Evolutionary conservation across 2,888 invertebrate genomes (phyloP).

Genomic region (Dynastes maya): DNA sequence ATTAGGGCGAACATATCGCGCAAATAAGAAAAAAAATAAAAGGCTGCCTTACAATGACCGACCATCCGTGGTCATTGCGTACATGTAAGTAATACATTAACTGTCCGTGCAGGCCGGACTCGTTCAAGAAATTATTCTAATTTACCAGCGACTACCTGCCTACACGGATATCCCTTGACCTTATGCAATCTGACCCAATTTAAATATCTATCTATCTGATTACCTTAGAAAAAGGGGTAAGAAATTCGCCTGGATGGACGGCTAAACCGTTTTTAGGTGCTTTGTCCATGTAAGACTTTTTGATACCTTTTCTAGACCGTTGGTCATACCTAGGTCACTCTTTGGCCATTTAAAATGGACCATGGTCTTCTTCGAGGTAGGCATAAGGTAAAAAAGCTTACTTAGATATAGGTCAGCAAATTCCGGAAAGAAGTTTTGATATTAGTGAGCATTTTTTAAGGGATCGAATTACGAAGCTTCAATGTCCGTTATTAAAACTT

Average conservation of each 20-base stretch:
- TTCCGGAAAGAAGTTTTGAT: conserved; percentile 49
- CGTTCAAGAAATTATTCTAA: conserved; percentile 28
- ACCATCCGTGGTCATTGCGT: conserved; percentile 44
- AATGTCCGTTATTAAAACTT: conserved; percentile 23
- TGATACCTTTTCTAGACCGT: conserved; percentile 48
- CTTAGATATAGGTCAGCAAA: conserved; percentile 47
- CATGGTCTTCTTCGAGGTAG: conserved; percentile 45
- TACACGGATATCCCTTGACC: conserved; percentile 51
- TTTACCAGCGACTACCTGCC: conserved; percentile 43
- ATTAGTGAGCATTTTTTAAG: background rate
- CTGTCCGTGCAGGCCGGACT: conserved; percentile 15
- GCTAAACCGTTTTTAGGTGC: conserved; percentile 29
- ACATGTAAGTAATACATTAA: background rate
- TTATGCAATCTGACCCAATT: conserved; percentile 49
- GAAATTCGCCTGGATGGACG: conserved; percentile 37
- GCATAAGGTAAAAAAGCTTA: conserved; percentile 1
- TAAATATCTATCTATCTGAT: conserved; percentile 49
- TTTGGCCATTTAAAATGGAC: conserved; percentile 49
- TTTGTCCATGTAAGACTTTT: background rate
- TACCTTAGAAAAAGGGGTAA: conserved; percentile 43
- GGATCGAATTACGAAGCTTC: background rate
- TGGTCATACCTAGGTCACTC: conserved; percentile 49
- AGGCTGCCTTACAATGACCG: conserved; percentile 43
- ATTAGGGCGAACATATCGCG: conserved; percentile 24
- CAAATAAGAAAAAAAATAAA: conserved; percentile 24